Percentiles rank a stretch among this genome's conserved stretches.
Evolutionary conservation across 2,797 vertebrate genomes (phyloP).

Genomic region (Aotus griseimembra): DNA sequence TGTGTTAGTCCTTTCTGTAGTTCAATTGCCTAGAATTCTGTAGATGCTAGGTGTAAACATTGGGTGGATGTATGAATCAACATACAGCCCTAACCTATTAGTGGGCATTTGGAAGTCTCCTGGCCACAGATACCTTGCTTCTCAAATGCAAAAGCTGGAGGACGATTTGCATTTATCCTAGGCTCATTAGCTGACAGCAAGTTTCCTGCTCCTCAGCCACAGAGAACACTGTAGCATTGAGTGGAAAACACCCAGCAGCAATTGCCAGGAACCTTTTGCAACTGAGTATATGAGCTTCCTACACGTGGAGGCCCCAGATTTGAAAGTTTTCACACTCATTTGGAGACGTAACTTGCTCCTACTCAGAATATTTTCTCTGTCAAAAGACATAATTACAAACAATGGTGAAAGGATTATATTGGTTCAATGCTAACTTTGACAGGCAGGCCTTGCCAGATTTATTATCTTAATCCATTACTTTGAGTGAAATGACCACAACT

Average conservation of each 20-base stretch:
- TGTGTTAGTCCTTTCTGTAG: constrained; percentile 19
- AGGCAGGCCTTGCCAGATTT: constrained; percentile 69
- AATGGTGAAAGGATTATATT: constrained; percentile 56
- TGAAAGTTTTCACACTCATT: constrained; percentile 71
- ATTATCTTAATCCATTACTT: constrained; percentile 70
- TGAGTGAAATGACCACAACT: constrained; percentile 61
- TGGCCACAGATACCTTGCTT: neutral
- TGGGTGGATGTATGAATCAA: neutral
- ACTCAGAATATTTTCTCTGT: constrained; percentile 66
- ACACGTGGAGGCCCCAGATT: constrained; percentile 59
- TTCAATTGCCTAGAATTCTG: neutral
- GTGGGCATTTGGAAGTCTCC: neutral
- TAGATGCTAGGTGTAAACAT: neutral
- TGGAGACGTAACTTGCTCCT: constrained; percentile 70
- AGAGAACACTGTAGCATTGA: neutral
- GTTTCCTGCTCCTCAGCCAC: neutral
- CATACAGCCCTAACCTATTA: constrained; percentile 15
- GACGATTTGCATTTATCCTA: neutral
- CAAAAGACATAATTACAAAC: constrained; percentile 69
- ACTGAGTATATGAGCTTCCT: neutral
- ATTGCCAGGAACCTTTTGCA: neutral
- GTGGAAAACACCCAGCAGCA: neutral
- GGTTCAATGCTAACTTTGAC: constrained; percentile 57
- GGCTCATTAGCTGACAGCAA: neutral
- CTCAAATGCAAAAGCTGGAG: neutral